A percentile compares a stretch with the other conserved stretches of the same genome.
Conservation (phyloP, 2,797 vertebrate genomes). For the Austrolebias charrua region DNA sequence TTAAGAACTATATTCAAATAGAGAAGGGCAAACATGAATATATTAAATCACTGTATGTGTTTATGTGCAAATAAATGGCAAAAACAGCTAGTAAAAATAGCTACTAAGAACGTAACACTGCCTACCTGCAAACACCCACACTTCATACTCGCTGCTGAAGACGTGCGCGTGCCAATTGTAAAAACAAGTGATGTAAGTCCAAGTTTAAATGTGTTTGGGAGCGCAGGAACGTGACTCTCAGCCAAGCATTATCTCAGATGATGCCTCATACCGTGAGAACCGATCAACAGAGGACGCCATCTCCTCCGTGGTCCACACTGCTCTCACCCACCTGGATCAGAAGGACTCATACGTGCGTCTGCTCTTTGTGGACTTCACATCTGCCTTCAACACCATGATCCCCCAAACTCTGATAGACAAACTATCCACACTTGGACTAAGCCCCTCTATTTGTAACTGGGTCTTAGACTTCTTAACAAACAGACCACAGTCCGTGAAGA, state of each 20-base stretch:
- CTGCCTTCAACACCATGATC: too few species aligned
- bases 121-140: slow-evolving; percentile 73
- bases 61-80: slow-evolving; percentile 25
- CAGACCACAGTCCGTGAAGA: too few species aligned
- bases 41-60: slow-evolving; percentile 19
- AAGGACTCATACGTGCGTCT: too few species aligned
- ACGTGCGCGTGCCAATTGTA: slow-evolving; percentile 34
- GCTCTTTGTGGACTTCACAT: too few species aligned
- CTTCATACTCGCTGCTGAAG: slow-evolving; percentile 59
- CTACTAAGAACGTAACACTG: slow-evolving; percentile 49
- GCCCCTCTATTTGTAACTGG: too few species aligned
- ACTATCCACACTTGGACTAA: too few species aligned
- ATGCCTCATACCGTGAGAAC: too few species aligned
- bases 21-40: slow-evolving; percentile 6
- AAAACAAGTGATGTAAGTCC: slow-evolving; percentile 43
- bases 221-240: slow-evolving; percentile 13
- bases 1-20: slow-evolving; percentile 19
- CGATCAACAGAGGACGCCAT: too few species aligned
- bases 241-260: slow-evolving; percentile 2
- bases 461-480: too few species aligned
- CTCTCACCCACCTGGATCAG: too few species aligned
- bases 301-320: too few species aligned
- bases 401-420: too few species aligned
- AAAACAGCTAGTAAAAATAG: slow-evolving; percentile 38
- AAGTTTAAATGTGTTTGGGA: slow-evolving; percentile 34